A percentile compares a stretch with the other conserved stretches of the same genome.
These are phyloP conservation scores for Cyclophora punctaria DNA, from an alignment of 2,888 invertebrate species.

Conservation along the genomic window DNA sequence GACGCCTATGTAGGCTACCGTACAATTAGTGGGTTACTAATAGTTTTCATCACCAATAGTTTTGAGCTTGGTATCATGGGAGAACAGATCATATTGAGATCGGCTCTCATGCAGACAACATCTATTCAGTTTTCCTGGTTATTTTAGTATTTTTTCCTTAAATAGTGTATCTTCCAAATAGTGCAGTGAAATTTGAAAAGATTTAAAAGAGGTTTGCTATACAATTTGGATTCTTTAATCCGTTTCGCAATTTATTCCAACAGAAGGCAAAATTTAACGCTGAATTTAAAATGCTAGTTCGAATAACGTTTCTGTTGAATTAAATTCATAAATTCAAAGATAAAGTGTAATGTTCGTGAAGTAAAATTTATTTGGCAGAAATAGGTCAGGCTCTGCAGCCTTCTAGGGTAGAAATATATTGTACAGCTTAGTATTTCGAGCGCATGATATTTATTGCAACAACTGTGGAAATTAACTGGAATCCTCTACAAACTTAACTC, in stretches of 20 bases:
- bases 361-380: conserved; percentile 46
- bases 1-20: conserved; percentile 67
- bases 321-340: conserved; percentile 27
- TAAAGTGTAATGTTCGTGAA: conserved; percentile 30
- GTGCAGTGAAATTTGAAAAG: neutral
- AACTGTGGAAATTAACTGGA: conserved; percentile 30
- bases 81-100: conserved; percentile 54
- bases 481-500: conserved; percentile 15
- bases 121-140: conserved; percentile 20
- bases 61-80: conserved; percentile 44
- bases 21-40: conserved; percentile 71
- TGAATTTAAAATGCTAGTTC: no score
- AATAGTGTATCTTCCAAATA: neutral
- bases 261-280: no score
- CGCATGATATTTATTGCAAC: conserved; percentile 46
- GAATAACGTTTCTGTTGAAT: neutral
- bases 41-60: conserved; percentile 71
- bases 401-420: conserved; percentile 39
- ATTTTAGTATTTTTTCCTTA: neutral
- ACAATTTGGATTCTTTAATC: no score
- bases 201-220: no score
- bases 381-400: conserved; percentile 41
- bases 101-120: conserved; percentile 54
- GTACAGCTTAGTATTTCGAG: conserved; percentile 35
- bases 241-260: no score